phyloP scores from a whole-genome alignment of 1,140 invertebrate species.

The Apis cerana region DNA sequence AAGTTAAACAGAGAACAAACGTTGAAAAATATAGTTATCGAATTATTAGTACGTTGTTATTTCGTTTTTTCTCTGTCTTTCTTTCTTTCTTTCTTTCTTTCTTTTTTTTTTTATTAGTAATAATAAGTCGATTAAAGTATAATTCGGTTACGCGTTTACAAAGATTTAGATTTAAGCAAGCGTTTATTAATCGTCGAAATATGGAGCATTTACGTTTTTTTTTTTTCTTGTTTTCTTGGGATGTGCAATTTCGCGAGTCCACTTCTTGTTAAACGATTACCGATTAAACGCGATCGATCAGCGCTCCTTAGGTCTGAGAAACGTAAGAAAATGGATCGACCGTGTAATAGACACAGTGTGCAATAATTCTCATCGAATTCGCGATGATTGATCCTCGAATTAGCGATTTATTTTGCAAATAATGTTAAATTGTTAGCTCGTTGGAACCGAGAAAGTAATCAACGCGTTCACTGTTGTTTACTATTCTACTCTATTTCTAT shows the following conservation, averaged over 20 bases:
- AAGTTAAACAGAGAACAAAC: not conserved
- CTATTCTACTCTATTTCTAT: not conserved
- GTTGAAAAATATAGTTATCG: conserved; percentile 14
- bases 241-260: conserved; percentile 40
- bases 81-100: too few species aligned
- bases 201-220: conserved; percentile 32
- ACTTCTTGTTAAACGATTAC: conserved; percentile 18
- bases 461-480: conserved; percentile 38
- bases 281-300: conserved; percentile 12
- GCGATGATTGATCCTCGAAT: conserved; percentile 2
- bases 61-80: not conserved
- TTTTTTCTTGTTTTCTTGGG: conserved; percentile 15
- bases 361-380: conserved; percentile 57
- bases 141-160: conserved; percentile 31
- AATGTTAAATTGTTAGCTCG: not conserved
- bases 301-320: not conserved
- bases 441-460: not conserved
- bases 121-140: conserved; percentile 8
- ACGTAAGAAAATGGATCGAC: not conserved
- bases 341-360: conserved; percentile 57
- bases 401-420: conserved; percentile 3
- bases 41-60: conserved; percentile 52
- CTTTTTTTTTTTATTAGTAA: not conserved
- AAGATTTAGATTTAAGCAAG: conserved; percentile 18
- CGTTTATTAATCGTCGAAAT: conserved; percentile 26